Percentiles rank a stretch among this genome's conserved stretches.
Conservation (phyloP, 1,140 invertebrate genomes). For the Drosophila ironensis region DNA sequence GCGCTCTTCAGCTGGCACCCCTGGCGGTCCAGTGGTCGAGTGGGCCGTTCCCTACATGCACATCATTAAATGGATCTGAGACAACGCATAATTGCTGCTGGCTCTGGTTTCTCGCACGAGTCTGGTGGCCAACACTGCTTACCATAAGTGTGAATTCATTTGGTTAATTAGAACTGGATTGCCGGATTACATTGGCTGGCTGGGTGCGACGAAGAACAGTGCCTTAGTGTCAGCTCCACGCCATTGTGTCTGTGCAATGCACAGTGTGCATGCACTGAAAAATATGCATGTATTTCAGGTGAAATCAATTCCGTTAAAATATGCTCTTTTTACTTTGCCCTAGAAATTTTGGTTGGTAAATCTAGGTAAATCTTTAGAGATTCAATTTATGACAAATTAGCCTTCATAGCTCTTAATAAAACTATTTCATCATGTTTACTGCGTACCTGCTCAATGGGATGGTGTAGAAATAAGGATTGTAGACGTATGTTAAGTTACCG, state of each 20-base stretch:
- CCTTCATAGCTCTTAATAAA: no score
- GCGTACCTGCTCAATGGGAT: no score
- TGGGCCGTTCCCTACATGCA: slow-evolving; percentile 20
- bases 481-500: no score
- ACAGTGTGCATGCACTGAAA: slow-evolving; percentile 8
- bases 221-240: neutral
- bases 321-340: no score
- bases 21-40: no score
- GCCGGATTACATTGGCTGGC: slow-evolving; percentile 45
- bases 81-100: slow-evolving; percentile 34
- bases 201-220: neutral
- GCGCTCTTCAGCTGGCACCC: no score
- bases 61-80: slow-evolving; percentile 47
- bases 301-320: no score
- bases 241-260: neutral
- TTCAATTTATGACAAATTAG: no score
- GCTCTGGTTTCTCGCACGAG: slow-evolving; percentile 14
- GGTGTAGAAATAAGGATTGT: no score
- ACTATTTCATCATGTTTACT: no score
- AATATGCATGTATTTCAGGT: neutral
- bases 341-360: no score
- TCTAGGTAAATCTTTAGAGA: no score
- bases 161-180: slow-evolving; percentile 72
- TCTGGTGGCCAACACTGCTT: slow-evolving; percentile 34
- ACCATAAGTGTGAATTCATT: slow-evolving; percentile 73